Base-by-base conservation (phyloP, 2,888 invertebrate species). In the Nesidiocoris tenuis region DNA sequence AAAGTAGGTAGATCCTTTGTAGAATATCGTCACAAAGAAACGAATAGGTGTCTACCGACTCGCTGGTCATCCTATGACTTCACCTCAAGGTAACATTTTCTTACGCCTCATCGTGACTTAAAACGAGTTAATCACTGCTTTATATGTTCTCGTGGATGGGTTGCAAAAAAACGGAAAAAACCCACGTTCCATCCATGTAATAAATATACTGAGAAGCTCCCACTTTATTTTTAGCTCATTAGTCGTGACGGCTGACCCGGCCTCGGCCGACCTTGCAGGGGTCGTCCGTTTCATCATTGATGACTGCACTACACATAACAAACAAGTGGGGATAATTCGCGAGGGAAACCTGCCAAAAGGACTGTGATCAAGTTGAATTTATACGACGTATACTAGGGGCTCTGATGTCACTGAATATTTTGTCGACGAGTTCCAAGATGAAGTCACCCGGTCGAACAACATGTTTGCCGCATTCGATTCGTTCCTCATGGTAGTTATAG, bases 161-260 rank as follows among this genome's bases (percentile, higher is more conserved):
- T 7, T 12, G 39, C 3, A 65, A 39, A 39, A 65, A 65, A 65
- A 18, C 3, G 17, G 65, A 3, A 39, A 18, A 18, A 65, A 65
- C 16, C n/a, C n/a, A 64, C 2, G 65, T 65, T 65, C 54, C 65
- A 19, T 39, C 5, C 12, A 25, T 19, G 19, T 65, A 17, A 39
- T 65, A 39, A 65, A 39, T 63, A 63, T 39, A 17, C 25, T 65
- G 65, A 9, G 65, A 65, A 9, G 65, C 18, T 9, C 18, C 18
- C 39, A 39, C n/a, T 39, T 39, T 65, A 65, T 65, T 65, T 65
- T 65, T 65, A 64, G 18, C 39, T 25, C 65, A 39, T 65, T 65
- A 65, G 65, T 65, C 39, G 5, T 18, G 39, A 39, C 39, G 65
- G 65, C 25, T 63, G 22, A 23, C 7, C 21, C 21, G 61, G 18